Percentiles rank a stretch among this genome's conserved stretches.
phyloP scores from a whole-genome alignment of 1,140 invertebrate genomes.

The Euglossa dilemma region DNA sequence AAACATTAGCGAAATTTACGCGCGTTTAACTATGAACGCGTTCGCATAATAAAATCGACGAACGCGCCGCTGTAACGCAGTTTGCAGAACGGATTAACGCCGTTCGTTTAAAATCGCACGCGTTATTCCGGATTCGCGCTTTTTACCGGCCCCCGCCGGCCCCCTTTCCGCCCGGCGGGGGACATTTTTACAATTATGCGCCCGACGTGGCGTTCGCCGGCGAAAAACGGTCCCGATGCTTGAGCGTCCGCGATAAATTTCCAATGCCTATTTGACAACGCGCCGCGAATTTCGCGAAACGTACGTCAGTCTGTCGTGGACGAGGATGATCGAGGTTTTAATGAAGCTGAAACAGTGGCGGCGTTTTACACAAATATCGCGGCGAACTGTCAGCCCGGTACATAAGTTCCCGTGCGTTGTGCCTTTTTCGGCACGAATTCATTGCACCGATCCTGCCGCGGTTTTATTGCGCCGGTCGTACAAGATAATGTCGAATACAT shows the following conservation, averaged over 20 bases:
- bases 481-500: no score
- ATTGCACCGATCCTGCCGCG: no score
- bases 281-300: background rate
- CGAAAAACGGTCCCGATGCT: background rate
- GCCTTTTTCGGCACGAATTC: no score
- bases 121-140: background rate
- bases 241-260: background rate
- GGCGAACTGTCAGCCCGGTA: no score
- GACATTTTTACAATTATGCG: conserved; percentile 23
- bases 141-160: background rate
- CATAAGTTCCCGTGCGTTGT: no score
- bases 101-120: conserved; percentile 31
- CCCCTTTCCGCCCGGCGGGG: accelerated
- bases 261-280: background rate
- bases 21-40: conserved; percentile 41
- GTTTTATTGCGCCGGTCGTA: no score
- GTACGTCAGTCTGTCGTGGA: background rate
- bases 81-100: conserved; percentile 32
- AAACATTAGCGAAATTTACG: conserved; percentile 44
- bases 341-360: background rate
- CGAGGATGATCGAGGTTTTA: background rate
- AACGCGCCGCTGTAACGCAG: conserved; percentile 15
- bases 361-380: no score
- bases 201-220: background rate
- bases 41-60: conserved; percentile 48